phyloP scores from a whole-genome alignment of 2,888 invertebrate genomes.

The Drosophila fungiperda region DNA sequence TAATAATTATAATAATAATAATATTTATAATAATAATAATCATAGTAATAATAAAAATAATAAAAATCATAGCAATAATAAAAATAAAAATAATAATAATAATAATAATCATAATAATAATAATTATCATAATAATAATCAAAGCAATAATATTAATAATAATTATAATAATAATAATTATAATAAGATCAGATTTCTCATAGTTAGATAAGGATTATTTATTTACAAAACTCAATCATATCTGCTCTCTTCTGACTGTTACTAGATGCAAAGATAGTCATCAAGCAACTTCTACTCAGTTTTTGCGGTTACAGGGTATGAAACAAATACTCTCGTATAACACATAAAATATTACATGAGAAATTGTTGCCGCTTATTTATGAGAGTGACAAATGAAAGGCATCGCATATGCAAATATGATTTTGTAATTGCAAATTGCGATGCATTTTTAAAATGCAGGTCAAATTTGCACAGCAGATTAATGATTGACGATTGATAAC shows the following conservation, averaged over 20 bases:
- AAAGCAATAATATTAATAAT: too few species aligned
- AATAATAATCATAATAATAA: too few species aligned
- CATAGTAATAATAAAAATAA: too few species aligned
- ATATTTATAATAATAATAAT: too few species aligned
- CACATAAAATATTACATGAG: constrained; percentile 45
- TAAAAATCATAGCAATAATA: too few species aligned
- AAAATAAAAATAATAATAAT: too few species aligned
- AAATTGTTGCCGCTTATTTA: constrained; percentile 60
- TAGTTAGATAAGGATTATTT: too few species aligned
- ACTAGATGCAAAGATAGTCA: not conserved
- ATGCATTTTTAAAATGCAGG: constrained; percentile 72
- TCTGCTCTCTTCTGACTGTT: not conserved
- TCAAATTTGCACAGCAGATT: constrained; percentile 33
- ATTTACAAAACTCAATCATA: too few species aligned
- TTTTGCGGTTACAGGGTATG: not conserved
- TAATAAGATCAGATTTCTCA: too few species aligned
- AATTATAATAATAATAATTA: too few species aligned
- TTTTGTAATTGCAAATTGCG: constrained; percentile 67
- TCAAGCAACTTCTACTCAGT: not conserved
- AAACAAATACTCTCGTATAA: not conserved
- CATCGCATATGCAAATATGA: constrained; percentile 68
- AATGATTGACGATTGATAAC: constrained; percentile 54
- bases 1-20: too few species aligned
- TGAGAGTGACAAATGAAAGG: constrained; percentile 74
- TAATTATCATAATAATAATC: too few species aligned